Evolutionary conservation across 2,797 vertebrate species (phyloP), one percentile per base, ranked within the genome.

Genomic region (Galagoides demidoff): DNA sequence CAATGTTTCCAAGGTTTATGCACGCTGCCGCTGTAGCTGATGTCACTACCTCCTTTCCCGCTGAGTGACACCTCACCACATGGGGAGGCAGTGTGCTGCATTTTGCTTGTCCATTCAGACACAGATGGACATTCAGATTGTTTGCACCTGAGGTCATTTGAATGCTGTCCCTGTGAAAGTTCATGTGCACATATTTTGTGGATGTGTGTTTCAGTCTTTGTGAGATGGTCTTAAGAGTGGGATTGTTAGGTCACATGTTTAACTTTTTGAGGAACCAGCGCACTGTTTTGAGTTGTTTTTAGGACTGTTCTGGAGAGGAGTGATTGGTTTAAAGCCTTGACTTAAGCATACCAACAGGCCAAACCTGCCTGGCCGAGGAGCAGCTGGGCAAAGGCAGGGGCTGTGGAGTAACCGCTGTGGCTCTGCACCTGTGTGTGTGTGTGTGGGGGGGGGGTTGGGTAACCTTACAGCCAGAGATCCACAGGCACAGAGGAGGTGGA

Each of bases 401-500:
- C 31, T n/a, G 5, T 27, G 37, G 34, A 73, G 76, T 59, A 10
- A 37, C 37, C 2, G 3, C 64, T 77, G 77, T 52, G 73, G 61
- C 22, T 91, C 7, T 84, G 29, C 0, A 2, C 19, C 61, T 49
- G 49, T 11, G 9, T n/a, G n/a, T n/a, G n/a, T n/a, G n/a, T n/a
- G 43, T 5, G 43, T 1, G 43, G 45, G 45, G 45, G 10, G 45
- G 13, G 49, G 61, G 14, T 95, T 94, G 63, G 1, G 7, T 73
- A 97, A 92, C 13, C 66, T 59, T 34, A 90, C 61, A 82, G 77
- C 52, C 55, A 73, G 85, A 66, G 76, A 57, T 59, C 52, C 61
- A n/a, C 52, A 81, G 84, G 81, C 77, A 92, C 73, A 89, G 70
- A 73, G 71, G 84, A 84, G 93, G 84, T 68, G 79, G 91, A 94